Conservation (phyloP, 2,888 invertebrate species). For the Sisyra nigra region DNA sequence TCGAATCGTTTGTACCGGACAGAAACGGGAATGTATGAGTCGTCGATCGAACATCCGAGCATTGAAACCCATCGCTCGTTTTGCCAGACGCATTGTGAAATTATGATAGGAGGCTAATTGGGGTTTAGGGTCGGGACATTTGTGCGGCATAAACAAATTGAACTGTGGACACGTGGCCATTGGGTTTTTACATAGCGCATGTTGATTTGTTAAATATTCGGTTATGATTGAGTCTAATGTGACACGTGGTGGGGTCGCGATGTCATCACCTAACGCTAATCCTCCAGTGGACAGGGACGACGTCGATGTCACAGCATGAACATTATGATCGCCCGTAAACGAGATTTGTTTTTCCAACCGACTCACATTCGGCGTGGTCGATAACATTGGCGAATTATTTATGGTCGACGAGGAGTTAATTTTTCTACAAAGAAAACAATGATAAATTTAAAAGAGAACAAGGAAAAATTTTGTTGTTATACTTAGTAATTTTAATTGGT, state of each 20-base stretch:
- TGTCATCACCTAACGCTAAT: slow-evolving; percentile 15
- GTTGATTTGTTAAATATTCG: slow-evolving; percentile 93
- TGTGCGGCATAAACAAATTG: slow-evolving; percentile 87
- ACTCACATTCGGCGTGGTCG: slow-evolving; percentile 14
- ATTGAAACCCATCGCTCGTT: slow-evolving; percentile 36
- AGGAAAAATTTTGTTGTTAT: neutral
- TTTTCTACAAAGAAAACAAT: slow-evolving; percentile 12
- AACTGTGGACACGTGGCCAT: slow-evolving; percentile 96
- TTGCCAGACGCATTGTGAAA: slow-evolving; percentile 44
- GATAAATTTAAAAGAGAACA: neutral
- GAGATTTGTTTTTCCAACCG: slow-evolving; percentile 34
- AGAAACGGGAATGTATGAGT: slow-evolving; percentile 69
- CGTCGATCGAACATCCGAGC: slow-evolving; percentile 56
- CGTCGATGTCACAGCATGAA: slow-evolving; percentile 17
- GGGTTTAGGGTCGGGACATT: slow-evolving; percentile 80
- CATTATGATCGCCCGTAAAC: slow-evolving; percentile 15
- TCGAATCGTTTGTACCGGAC: slow-evolving; percentile 56
- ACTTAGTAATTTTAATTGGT: slow-evolving; percentile 5
- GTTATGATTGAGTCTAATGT: slow-evolving; percentile 86
- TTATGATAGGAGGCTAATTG: slow-evolving; percentile 50
- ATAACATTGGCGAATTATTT: slow-evolving; percentile 16
- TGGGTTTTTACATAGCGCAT: slow-evolving; percentile 94
- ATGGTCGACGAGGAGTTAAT: slow-evolving; percentile 9
- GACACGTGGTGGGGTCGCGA: slow-evolving; percentile 29
- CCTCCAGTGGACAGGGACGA: neutral